phyloP scores from a whole-genome alignment of 2,888 invertebrate species.

The Epinotia demarniana region DNA sequence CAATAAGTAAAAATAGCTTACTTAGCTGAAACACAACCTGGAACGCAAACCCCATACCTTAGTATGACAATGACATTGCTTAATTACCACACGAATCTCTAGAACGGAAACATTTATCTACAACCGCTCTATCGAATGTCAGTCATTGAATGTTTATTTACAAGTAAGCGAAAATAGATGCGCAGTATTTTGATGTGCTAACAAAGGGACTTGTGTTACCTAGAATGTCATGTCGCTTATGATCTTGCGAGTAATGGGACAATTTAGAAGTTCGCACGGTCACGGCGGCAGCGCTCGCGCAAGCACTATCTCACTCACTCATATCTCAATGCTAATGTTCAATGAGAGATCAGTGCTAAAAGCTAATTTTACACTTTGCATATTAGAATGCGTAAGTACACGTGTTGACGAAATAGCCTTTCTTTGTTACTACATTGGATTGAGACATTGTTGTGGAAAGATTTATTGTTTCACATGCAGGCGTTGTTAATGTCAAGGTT shows the following conservation, averaged over 20 bases:
- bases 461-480: conserved; percentile 33
- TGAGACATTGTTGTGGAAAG: conserved; percentile 33
- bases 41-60: neutral
- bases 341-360: conserved; percentile 30
- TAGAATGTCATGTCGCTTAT: neutral
- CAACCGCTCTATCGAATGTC: conserved; percentile 19
- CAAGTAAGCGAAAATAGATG: conserved; percentile 36
- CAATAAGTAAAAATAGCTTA: neutral
- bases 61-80: neutral
- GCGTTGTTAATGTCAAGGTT: conserved; percentile 27
- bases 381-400: conserved; percentile 31
- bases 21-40: conserved; percentile 1
- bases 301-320: conserved; percentile 17
- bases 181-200: neutral
- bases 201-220: neutral
- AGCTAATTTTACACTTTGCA: conserved; percentile 31
- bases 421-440: conserved; percentile 33
- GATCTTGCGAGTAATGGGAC: neutral
- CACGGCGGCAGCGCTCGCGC: conserved; percentile 18
- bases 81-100: conserved; percentile 1
- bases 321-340: conserved; percentile 28
- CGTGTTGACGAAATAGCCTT: conserved; percentile 28
- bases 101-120: conserved; percentile 1
- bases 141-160: conserved; percentile 39
- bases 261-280: conserved; percentile 16